A percentile compares a stretch with the other conserved stretches of the same genome.
phyloP scores from a whole-genome alignment of 2,797 vertebrate species.

The Presbytis comata region DNA sequence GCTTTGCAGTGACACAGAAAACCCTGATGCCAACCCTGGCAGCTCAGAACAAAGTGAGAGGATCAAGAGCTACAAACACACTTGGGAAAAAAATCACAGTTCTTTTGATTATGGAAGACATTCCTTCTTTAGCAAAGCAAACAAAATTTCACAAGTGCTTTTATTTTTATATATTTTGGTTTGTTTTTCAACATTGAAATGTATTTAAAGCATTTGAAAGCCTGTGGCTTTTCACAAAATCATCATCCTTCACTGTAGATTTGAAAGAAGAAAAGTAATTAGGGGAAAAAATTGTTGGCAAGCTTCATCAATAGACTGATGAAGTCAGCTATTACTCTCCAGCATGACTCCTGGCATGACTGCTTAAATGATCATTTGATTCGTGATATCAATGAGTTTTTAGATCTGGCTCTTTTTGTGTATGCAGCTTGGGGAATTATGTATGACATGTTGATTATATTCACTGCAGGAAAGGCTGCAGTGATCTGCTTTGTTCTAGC shows the following conservation, averaged over 20 bases:
- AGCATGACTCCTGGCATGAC: slow-evolving; percentile 64
- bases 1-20: not conserved
- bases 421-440: slow-evolving; percentile 67
- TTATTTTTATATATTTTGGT: slow-evolving; percentile 36
- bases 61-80: not conserved
- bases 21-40: not conserved
- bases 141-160: not conserved
- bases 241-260: slow-evolving; percentile 73
- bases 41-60: not conserved
- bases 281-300: slow-evolving; percentile 65
- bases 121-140: slow-evolving; percentile 14
- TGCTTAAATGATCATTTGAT: slow-evolving; percentile 73
- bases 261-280: slow-evolving; percentile 72
- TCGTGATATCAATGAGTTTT: slow-evolving; percentile 75
- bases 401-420: slow-evolving; percentile 61
- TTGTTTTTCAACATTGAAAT: slow-evolving; percentile 28
- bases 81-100: not conserved
- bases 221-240: slow-evolving; percentile 58
- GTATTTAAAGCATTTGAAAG: slow-evolving; percentile 69
- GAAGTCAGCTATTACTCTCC: slow-evolving; percentile 68
- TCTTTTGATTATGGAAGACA: not conserved
- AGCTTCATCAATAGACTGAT: slow-evolving; percentile 67
- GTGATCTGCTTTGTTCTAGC: slow-evolving; percentile 74
- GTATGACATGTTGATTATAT: slow-evolving; percentile 74
- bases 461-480: slow-evolving; percentile 73